Percentiles rank a stretch among this genome's conserved stretches.
phyloP scores from a whole-genome alignment of 2,113 vertebrate species.

The Ivindomyrus marchei region DNA sequence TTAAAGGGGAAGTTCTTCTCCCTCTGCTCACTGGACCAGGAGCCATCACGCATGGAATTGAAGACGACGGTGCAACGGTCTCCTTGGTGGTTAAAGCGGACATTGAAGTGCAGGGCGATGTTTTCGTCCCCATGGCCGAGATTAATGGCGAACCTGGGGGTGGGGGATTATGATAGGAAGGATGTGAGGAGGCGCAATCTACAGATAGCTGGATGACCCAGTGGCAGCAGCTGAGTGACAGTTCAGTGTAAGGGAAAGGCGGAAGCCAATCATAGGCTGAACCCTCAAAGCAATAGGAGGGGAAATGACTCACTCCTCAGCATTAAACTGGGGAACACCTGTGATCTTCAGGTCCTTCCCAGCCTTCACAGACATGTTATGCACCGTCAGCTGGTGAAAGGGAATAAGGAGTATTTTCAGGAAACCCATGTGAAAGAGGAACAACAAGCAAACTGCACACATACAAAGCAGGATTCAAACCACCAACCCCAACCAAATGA shows the following conservation, averaged over 20 bases:
- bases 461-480: not conserved
- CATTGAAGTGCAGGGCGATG: constrained; percentile 57
- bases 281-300: not conserved
- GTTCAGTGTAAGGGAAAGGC: not conserved
- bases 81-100: no score
- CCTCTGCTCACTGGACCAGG: constrained; percentile 34
- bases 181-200: not conserved
- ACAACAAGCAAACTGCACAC: not conserved
- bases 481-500: not conserved
- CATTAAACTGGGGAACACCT: constrained; percentile 32
- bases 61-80: no score
- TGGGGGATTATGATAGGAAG: not conserved
- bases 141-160: constrained; percentile 55
- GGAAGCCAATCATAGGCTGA: not conserved
- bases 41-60: no score
- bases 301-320: constrained; percentile 29
- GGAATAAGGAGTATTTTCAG: not conserved
- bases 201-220: not conserved
- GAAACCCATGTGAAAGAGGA: not conserved
- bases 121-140: constrained; percentile 49
- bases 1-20: constrained; percentile 50
- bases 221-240: not conserved
- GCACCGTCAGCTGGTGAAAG: constrained; percentile 42
- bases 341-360: constrained; percentile 59
- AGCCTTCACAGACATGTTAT: constrained; percentile 55